Percentiles rank a stretch among this genome's conserved stretches.
Evolutionary conservation across 1,140 invertebrate species (phyloP).

Genomic region (Lepidurus arcticus): DNA sequence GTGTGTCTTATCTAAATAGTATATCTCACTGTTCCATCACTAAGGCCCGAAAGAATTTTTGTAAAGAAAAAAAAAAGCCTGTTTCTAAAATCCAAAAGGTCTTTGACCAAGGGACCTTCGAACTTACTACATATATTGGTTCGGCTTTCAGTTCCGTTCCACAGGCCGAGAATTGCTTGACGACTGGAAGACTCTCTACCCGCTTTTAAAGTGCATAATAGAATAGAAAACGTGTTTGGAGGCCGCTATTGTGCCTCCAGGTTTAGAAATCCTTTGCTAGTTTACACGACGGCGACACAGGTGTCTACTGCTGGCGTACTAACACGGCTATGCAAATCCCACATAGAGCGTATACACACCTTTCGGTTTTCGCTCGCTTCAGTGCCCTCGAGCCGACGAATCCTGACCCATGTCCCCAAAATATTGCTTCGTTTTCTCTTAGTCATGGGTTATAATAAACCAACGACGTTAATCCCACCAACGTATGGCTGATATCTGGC

Average conservation of each 20-base stretch:
- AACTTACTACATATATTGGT: neutral
- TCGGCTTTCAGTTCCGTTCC: neutral
- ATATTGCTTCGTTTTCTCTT: neutral
- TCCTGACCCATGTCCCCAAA: neutral
- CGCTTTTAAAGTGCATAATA: neutral
- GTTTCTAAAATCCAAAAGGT: neutral
- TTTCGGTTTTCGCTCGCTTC: neutral
- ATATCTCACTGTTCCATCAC: neutral
- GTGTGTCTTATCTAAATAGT: too few species aligned
- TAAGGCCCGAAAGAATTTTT: neutral
- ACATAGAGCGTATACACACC: neutral
- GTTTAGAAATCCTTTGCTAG: neutral
- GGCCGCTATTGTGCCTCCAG: conserved; percentile 4
- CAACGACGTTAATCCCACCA: neutral
- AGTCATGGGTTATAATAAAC: neutral
- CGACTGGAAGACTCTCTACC: neutral
- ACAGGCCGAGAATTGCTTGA: neutral
- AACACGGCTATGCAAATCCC: neutral
- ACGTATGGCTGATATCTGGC: too few species aligned
- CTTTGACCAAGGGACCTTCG: conserved; percentile 9
- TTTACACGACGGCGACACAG: conserved; percentile 1
- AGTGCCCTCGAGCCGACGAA: neutral
- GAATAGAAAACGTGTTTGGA: conserved; percentile 1
- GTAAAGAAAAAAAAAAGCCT: neutral
- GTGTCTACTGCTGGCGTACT: neutral